Percentiles rank a stretch among this genome's conserved stretches.
These are phyloP conservation scores for Calidris pugnax DNA, from an alignment of 2,113 vertebrate species.

Conservation along the genomic window DNA sequence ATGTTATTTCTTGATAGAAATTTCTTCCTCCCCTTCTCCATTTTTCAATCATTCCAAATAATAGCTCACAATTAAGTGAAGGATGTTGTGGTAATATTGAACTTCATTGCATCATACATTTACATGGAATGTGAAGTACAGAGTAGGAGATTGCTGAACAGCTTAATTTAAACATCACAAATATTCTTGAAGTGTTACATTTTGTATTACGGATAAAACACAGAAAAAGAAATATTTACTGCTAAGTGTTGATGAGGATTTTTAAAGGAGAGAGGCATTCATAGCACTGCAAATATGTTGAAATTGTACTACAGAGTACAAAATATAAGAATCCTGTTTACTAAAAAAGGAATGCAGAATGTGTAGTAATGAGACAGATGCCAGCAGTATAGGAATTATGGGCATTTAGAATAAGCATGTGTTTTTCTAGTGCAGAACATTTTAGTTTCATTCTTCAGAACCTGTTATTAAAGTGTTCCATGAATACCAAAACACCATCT, in stretches of 20 bases:
- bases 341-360: not conserved
- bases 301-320: not conserved
- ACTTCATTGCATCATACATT: slow-evolving; percentile 16
- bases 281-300: not conserved
- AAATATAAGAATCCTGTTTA: not conserved
- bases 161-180: slow-evolving; percentile 23
- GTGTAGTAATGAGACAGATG: not conserved
- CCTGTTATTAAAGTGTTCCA: not conserved
- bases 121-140: not conserved
- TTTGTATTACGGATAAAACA: not conserved
- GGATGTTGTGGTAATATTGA: not conserved
- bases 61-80: slow-evolving; percentile 27
- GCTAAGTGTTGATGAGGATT: not conserved
- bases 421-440: not conserved
- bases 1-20: not conserved
- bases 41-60: not conserved
- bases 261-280: not conserved
- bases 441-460: not conserved
- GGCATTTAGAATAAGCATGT: not conserved
- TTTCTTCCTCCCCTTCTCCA: not conserved
- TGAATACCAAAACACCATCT: not conserved
- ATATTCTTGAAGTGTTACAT: not conserved
- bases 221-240: not conserved
- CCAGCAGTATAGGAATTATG: not conserved
- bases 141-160: not conserved